phyloP scores from a whole-genome alignment of 2,797 vertebrate genomes.

The Anabas testudineus region DNA sequence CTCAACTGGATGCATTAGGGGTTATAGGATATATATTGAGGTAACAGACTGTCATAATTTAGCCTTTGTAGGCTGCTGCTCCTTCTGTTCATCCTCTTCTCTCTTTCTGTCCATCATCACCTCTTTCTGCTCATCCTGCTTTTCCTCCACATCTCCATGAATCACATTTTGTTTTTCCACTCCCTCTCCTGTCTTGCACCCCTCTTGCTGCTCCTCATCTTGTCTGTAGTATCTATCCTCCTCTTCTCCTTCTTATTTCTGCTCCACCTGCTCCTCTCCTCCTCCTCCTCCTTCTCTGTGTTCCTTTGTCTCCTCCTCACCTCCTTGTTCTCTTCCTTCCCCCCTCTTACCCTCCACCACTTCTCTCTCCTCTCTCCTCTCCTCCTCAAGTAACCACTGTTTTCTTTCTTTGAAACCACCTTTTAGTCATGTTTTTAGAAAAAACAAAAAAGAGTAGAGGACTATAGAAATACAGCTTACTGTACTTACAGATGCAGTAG shows the following conservation, averaged over 20 bases:
- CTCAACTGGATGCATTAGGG: neutral
- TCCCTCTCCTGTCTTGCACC: no score
- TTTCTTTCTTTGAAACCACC: neutral
- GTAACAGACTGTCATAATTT: neutral
- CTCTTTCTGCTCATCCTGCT: no score
- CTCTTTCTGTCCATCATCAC: no score
- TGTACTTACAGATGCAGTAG: neutral
- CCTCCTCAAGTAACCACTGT: neutral
- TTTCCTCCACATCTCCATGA: no score
- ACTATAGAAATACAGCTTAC: neutral
- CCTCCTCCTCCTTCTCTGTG: neutral
- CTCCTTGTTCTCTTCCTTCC: no score
- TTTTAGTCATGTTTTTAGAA: neutral
- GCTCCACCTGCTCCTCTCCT: no score
- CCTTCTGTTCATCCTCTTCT: no score
- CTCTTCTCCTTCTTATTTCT: neutral
- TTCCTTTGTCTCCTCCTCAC: neutral
- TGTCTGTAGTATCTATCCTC: neutral
- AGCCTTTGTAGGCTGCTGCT: no score
- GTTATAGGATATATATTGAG: conserved; percentile 4
- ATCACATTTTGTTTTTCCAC: no score
- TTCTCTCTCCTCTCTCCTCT: neutral
- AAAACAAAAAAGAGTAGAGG: neutral
- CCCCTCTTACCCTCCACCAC: neutral
- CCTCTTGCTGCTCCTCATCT: no score